These are phyloP conservation scores for Cheilosia soror DNA, from an alignment of 2,888 invertebrate genomes.

Conservation along the genomic window DNA sequence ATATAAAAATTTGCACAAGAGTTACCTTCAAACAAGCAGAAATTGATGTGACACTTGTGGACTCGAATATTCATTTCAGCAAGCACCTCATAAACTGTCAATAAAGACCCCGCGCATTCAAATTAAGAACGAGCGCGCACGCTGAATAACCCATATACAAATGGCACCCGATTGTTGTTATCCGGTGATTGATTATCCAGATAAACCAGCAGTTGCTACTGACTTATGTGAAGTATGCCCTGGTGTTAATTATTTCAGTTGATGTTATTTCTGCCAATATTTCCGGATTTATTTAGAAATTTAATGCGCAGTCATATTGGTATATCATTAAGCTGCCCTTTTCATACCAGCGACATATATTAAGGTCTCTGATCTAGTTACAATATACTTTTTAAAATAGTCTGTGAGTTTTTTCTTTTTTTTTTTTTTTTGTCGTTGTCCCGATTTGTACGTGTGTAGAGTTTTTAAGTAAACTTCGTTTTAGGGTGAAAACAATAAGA, in stretches of 20 bases:
- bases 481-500: constrained; percentile 64
- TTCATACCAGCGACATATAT: constrained; percentile 7
- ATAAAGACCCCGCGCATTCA: constrained; percentile 59
- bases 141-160: constrained; percentile 42
- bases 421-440: constrained; percentile 11
- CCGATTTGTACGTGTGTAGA: constrained; percentile 59
- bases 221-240: constrained; percentile 64
- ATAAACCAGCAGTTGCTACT: constrained; percentile 49
- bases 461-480: constrained; percentile 18
- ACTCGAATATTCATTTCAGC: constrained; percentile 64
- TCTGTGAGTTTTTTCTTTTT: constrained; percentile 9
- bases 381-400: constrained; percentile 7
- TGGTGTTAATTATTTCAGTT: constrained; percentile 26
- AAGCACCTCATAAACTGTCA: constrained; percentile 64
- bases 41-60: constrained; percentile 62
- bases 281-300: constrained; percentile 61
- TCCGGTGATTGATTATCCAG: constrained; percentile 45
- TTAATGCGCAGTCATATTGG: constrained; percentile 24
- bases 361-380: constrained; percentile 49
- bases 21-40: constrained; percentile 55
- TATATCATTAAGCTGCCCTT: constrained; percentile 24
- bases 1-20: constrained; percentile 49
- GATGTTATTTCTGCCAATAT: constrained; percentile 20
- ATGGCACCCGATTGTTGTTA: constrained; percentile 60
- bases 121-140: constrained; percentile 57